A percentile compares a stretch with the other conserved stretches of the same genome.
phyloP scores from a whole-genome alignment of 2,888 invertebrate species.

The Synergus japonicus region DNA sequence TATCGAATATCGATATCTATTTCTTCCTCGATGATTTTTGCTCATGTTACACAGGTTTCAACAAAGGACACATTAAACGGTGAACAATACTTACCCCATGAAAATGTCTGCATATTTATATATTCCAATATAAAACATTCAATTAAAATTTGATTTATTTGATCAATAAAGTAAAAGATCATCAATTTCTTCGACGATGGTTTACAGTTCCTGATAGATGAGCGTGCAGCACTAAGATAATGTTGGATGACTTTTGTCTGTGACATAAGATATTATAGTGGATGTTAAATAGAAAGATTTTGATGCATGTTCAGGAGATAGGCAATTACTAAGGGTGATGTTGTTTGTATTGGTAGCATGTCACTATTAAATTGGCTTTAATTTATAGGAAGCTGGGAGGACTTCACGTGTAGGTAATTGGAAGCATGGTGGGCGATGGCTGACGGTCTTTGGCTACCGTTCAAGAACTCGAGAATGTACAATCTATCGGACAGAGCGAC shows the following conservation, averaged over 20 bases:
- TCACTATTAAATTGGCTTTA: slow-evolving; percentile 31
- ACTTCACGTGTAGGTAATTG: slow-evolving; percentile 37
- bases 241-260: background rate
- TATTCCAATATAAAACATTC: background rate
- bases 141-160: no score
- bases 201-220: background rate
- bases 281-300: background rate
- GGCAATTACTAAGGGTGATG: background rate
- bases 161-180: no score
- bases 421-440: slow-evolving; percentile 35
- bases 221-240: background rate
- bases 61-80: background rate
- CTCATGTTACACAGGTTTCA: slow-evolving; percentile 48
- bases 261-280: background rate
- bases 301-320: slow-evolving; percentile 1
- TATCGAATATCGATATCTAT: slow-evolving; percentile 42
- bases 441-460: slow-evolving; percentile 33
- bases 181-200: background rate
- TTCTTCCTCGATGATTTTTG: slow-evolving; percentile 51
- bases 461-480: slow-evolving; percentile 14
- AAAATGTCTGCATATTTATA: background rate
- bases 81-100: slow-evolving; percentile 26
- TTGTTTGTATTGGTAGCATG: slow-evolving; percentile 22
- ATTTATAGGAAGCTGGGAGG: slow-evolving; percentile 19
- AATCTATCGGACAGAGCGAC: background rate